A percentile compares a stretch with the other conserved stretches of the same genome.
These are phyloP conservation scores for Podarcis cretensis DNA, from an alignment of 2,113 vertebrate species.

Conservation along the genomic window DNA sequence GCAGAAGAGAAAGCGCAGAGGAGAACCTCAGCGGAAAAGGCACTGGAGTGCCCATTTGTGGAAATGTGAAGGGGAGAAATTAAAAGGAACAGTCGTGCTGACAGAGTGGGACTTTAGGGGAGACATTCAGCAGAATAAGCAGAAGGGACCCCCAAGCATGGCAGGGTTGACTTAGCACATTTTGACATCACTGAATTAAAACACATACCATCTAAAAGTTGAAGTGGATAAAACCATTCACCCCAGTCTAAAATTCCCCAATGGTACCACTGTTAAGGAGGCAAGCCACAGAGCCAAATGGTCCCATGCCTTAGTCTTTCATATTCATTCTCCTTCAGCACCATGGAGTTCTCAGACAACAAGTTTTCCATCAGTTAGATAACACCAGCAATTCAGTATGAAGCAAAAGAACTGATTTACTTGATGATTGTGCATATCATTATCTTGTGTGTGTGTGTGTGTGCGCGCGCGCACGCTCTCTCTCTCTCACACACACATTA, in stretches of 20 bases:
- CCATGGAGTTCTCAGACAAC: slow-evolving; percentile 24
- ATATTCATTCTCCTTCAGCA: neutral
- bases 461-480: too few relatives aligned
- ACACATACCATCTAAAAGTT: too few relatives aligned
- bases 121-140: too few relatives aligned
- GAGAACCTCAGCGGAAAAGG: neutral
- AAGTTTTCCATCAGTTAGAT: slow-evolving; percentile 4
- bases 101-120: too few relatives aligned
- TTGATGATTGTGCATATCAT: neutral
- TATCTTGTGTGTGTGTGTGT: neutral
- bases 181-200: too few relatives aligned
- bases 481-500: neutral
- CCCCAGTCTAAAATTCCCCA: too few relatives aligned
- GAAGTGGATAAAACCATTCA: too few relatives aligned
- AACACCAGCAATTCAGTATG: slow-evolving; percentile 20
- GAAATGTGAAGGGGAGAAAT: neutral
- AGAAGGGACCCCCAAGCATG: too few relatives aligned
- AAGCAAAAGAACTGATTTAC: neutral
- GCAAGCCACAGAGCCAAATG: neutral
- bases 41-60: neutral
- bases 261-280: too few relatives aligned
- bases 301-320: neutral
- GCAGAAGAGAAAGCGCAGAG: neutral
- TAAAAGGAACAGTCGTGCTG: neutral
- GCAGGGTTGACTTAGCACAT: too few relatives aligned